Conservation (phyloP, 2,797 vertebrate species). For the Gobionotothen gibberifrons region DNA sequence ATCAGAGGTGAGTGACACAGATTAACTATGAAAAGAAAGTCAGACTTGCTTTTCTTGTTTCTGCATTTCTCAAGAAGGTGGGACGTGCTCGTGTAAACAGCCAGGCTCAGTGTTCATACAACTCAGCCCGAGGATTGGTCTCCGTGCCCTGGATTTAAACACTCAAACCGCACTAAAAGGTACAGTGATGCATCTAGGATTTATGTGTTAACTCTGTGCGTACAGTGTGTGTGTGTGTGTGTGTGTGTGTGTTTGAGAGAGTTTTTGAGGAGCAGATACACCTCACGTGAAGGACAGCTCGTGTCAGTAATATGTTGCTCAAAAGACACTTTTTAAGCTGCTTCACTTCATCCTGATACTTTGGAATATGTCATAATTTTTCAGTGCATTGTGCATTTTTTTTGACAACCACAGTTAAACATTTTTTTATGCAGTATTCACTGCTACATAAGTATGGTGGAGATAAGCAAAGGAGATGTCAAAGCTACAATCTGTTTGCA, state of each 20-base stretch:
- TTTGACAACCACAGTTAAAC: not conserved
- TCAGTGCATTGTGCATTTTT: not conserved
- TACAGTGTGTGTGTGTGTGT: conserved; percentile 20
- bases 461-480: not conserved
- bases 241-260: not conserved
- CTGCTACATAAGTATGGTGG: not conserved
- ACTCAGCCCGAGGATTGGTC: conserved; percentile 48
- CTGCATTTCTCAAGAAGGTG: conserved; percentile 75
- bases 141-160: conserved; percentile 46
- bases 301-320: conserved; percentile 6
- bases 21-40: conserved; percentile 48
- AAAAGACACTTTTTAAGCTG: not conserved
- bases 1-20: conserved; percentile 54
- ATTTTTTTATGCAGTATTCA: not conserved
- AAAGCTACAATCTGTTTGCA: not conserved
- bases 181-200: conserved; percentile 58
- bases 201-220: conserved; percentile 11
- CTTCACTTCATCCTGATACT: not conserved
- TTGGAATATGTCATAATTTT: not conserved
- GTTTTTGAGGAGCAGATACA: not conserved
- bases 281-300: conserved; percentile 9
- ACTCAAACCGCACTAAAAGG: conserved; percentile 50
- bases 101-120: conserved; percentile 45
- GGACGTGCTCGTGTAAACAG: conserved; percentile 67
- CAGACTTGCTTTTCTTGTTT: conserved; percentile 84